Evolutionary conservation across 2,113 vertebrate genomes (phyloP), one percentile per base, ranked within the genome.

Genomic region (Asarcornis scutulata): DNA sequence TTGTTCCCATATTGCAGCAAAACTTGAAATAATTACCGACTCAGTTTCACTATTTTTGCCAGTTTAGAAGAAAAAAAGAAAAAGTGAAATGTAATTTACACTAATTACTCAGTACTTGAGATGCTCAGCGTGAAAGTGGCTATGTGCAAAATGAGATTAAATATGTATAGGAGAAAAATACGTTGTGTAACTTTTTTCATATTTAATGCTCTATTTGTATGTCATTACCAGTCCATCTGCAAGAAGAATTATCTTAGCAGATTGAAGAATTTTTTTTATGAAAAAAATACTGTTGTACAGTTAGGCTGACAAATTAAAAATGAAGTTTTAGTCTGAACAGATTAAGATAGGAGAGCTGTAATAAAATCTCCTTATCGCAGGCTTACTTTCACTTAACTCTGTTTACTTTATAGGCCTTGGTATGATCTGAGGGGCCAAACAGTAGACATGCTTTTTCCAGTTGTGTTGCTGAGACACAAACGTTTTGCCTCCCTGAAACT

Each of bases 181-280:
- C 0, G 1, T 50, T n/a, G 15, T 38, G 6, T 93, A 82, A 69
- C 6, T 12, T 92, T 89, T 92, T 89, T 91, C 1, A 6, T 87
- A 55, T 58, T 89, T 84, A 72, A 18, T 13, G 14, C 89, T 83
- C 36, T 91, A 10, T 87, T 83, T 91, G 91, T 96, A 82, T 95
- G 94, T 97, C 74, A 92, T 95, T 96, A 84, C 86, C 88, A 82
- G 74, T 73, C 80, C 93, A 89, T 96, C 92, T 94, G 83, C 62
- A 87, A 46, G 91, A 96, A 82, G 59, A 69, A 34, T 84, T 87
- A 62, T 89, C 8, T 36, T 92, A 91, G 80, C 90, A 95, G 91
- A 96, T 73, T 92, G 91, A 80, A 83, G 11, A n/a, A 13, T 58
- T 60, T 62, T 62, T 46, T 79, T 89, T 64, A 15, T 64, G 20